phyloP scores from a whole-genome alignment of 92 coral and sea anemone genomes.

The Heteractis magnifica region DNA sequence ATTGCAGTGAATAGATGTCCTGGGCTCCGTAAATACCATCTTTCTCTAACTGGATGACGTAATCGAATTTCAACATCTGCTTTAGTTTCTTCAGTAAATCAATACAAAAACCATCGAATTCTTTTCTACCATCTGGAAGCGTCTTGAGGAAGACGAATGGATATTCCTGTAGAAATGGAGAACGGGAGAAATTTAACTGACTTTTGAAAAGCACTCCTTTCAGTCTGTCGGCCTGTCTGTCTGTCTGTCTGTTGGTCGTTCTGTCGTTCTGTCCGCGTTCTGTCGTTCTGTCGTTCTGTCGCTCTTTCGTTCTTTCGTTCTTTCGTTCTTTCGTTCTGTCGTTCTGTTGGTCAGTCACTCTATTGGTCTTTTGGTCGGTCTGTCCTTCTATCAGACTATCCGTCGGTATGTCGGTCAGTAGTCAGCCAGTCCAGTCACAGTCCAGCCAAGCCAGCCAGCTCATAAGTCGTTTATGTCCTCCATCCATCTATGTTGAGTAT shows the following conservation, averaged over 20 bases:
- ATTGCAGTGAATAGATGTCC: slow-evolving; percentile 52
- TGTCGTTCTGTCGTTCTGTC: not conserved
- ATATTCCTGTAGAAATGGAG: slow-evolving; percentile 38
- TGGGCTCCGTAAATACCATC: slow-evolving; percentile 63
- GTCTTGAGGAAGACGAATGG: slow-evolving; percentile 59
- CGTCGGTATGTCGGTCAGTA: too few relatives aligned
- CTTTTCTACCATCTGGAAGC: slow-evolving; percentile 41
- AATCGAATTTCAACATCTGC: slow-evolving; percentile 61
- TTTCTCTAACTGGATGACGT: slow-evolving; percentile 51
- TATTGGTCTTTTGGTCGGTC: not conserved
- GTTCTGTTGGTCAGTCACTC: not conserved
- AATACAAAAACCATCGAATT: slow-evolving; percentile 58
- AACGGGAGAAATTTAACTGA: not conserved
- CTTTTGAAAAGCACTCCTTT: too few relatives aligned
- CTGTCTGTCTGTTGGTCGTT: not conserved
- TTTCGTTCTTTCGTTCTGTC: not conserved
- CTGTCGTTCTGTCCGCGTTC: not conserved
- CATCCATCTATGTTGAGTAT: not conserved
- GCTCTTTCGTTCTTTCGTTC: not conserved
- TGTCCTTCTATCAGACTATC: not conserved
- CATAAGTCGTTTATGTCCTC: too few relatives aligned
- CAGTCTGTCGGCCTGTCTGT: not conserved
- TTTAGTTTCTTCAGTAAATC: slow-evolving; percentile 60
- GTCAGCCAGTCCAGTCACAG: too few relatives aligned
- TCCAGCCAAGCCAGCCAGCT: too few relatives aligned